phyloP scores from a whole-genome alignment of 2,113 vertebrate species.

The Sphaerodactylus townsendi region DNA sequence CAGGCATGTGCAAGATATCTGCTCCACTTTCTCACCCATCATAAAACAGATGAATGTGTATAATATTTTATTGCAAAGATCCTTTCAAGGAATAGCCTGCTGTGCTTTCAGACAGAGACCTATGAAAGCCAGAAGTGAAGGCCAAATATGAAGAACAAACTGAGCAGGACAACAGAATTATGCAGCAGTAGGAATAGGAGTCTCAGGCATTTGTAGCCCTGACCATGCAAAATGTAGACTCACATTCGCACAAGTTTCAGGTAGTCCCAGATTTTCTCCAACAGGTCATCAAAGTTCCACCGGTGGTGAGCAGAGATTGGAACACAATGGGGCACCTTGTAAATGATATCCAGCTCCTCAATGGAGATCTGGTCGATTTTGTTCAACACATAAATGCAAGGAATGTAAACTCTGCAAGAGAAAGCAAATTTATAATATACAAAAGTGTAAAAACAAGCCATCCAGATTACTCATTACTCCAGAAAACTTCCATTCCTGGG shows the following conservation, averaged over 20 bases:
- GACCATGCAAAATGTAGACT: constrained; percentile 54
- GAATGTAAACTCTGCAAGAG: constrained; percentile 90
- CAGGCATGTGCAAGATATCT: too few relatives aligned
- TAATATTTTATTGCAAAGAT: not conserved
- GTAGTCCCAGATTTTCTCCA: constrained; percentile 98
- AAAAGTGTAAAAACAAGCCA: not conserved
- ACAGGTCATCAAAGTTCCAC: constrained; percentile 98
- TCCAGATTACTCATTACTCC: not conserved
- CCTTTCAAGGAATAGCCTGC: not conserved
- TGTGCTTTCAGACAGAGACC: not conserved
- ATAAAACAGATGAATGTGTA: not conserved
- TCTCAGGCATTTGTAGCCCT: not conserved
- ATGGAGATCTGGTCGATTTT: constrained; percentile 99
- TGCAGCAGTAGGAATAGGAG: not conserved
- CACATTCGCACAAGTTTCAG: constrained; percentile 94
- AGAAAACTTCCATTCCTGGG: not conserved
- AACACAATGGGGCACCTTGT: constrained; percentile 98
- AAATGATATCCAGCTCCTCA: constrained; percentile 97
- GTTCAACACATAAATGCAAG: constrained; percentile 97
- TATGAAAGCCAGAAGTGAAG: not conserved
- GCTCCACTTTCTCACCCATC: not conserved
- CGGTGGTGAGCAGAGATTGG: constrained; percentile 98
- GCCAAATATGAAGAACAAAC: not conserved
- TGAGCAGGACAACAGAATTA: constrained; percentile 5
- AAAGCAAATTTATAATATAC: not conserved